Conservation (phyloP, 2,797 vertebrate genomes). For the Alectoris magna region DNA sequence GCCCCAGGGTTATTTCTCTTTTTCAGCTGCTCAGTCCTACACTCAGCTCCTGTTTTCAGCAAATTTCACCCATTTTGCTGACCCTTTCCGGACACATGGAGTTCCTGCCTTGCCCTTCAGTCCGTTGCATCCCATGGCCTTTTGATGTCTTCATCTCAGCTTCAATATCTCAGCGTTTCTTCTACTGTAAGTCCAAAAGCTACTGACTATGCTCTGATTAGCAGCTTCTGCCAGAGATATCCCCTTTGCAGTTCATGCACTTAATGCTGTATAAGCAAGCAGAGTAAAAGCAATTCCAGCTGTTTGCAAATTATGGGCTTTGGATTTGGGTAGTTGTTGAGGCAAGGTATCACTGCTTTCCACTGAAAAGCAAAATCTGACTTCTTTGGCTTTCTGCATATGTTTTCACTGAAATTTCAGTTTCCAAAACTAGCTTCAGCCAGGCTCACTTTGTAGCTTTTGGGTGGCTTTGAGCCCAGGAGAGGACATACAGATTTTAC, state of each 20-base stretch:
- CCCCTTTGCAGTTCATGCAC: not conserved
- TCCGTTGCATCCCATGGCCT: not conserved
- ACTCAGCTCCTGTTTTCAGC: not conserved
- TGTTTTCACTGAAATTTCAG: not conserved
- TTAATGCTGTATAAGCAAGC: not conserved
- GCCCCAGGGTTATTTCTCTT: not conserved
- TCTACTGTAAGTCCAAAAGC: not conserved
- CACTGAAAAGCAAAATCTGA: not conserved
- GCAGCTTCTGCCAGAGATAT: not conserved
- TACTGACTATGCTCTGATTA: not conserved
- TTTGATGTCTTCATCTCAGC: not conserved
- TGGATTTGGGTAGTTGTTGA: not conserved
- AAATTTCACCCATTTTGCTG: not conserved
- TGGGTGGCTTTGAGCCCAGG: not conserved
- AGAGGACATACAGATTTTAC: not conserved
- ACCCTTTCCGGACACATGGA: accelerated
- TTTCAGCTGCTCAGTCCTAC: not conserved
- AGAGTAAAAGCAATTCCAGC: not conserved
- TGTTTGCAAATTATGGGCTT: not conserved
- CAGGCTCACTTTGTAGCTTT: not conserved
- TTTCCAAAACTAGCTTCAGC: not conserved
- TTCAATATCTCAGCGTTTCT: not conserved
- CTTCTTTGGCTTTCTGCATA: not conserved
- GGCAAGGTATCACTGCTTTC: not conserved
- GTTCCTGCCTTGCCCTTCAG: not conserved